Percentiles rank a stretch among this genome's conserved stretches.
Evolutionary conservation across 2,113 vertebrate genomes (phyloP).

Genomic region (Periophthalmus modestus): DNA sequence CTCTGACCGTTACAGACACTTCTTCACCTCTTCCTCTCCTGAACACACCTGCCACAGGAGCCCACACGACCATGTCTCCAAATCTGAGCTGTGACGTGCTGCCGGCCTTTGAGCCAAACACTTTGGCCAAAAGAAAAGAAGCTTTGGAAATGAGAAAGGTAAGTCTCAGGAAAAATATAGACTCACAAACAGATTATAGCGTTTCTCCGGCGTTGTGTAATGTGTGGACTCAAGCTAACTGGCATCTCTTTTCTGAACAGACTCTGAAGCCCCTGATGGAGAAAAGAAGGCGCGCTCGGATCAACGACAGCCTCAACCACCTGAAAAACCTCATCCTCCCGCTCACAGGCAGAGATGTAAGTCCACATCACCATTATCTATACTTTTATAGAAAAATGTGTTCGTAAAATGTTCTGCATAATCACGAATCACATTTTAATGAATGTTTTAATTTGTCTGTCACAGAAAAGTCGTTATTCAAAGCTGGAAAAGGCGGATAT

Average conservation of each 20-base stretch:
- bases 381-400: neutral
- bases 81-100: conserved; percentile 35
- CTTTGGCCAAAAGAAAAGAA: conserved; percentile 75
- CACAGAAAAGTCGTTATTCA: conserved; percentile 79
- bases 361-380: conserved; percentile 35
- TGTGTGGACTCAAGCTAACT: conserved; percentile 13
- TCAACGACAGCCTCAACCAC: conserved; percentile 85
- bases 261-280: conserved; percentile 86
- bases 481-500: conserved; percentile 92
- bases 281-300: conserved; percentile 83
- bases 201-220: neutral
- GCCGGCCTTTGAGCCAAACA: conserved; percentile 38
- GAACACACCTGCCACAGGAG: conserved; percentile 6
- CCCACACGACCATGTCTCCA: conserved; percentile 64
- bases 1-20: conserved; percentile 29
- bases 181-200: too few species aligned
- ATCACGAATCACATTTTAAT: conserved; percentile 3
- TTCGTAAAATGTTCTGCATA: neutral
- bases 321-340: conserved; percentile 85
- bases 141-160: conserved; percentile 79
- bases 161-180: conserved; percentile 24
- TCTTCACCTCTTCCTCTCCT: conserved; percentile 4
- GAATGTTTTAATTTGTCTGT: conserved; percentile 5
- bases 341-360: conserved; percentile 85
- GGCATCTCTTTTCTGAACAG: conserved; percentile 60